Evolutionary conservation across 2,113 vertebrate species (phyloP).

Genomic region (Amblyornis subalaris): DNA sequence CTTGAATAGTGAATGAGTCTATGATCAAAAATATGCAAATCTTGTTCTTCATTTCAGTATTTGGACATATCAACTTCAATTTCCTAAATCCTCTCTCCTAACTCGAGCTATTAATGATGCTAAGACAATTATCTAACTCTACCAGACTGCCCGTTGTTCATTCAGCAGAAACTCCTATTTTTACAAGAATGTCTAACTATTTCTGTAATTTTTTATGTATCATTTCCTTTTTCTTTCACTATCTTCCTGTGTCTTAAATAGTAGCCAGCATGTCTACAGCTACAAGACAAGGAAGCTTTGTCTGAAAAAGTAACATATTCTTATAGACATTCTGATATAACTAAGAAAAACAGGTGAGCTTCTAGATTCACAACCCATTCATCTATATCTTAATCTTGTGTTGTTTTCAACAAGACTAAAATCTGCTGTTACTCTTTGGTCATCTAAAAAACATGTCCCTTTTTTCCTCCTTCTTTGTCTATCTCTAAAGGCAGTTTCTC

Average conservation of each 20-base stretch:
- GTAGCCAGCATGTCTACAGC: not conserved
- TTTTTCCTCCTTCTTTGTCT: not conserved
- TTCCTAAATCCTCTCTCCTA: conserved; percentile 41
- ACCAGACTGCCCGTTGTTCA: not conserved
- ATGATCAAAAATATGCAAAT: conserved; percentile 37
- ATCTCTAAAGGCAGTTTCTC: not conserved
- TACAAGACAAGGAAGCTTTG: not conserved
- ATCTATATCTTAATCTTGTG: not conserved
- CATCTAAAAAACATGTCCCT: not conserved
- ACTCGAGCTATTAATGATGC: conserved; percentile 12
- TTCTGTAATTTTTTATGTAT: conserved; percentile 3
- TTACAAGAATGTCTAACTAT: not conserved
- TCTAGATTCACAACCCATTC: not conserved
- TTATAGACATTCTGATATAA: not conserved
- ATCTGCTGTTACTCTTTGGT: not conserved
- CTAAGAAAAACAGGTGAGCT: not conserved
- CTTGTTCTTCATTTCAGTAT: conserved; percentile 27
- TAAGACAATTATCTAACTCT: conserved; percentile 37
- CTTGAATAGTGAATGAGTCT: conserved; percentile 35
- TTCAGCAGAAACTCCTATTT: not conserved
- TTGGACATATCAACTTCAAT: conserved; percentile 27
- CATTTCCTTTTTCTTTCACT: not conserved
- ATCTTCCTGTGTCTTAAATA: not conserved
- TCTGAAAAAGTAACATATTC: not conserved
- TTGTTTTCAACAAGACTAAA: not conserved